phyloP scores from a whole-genome alignment of 2,797 vertebrate genomes.

The Pseudomugil tenellus region DNA sequence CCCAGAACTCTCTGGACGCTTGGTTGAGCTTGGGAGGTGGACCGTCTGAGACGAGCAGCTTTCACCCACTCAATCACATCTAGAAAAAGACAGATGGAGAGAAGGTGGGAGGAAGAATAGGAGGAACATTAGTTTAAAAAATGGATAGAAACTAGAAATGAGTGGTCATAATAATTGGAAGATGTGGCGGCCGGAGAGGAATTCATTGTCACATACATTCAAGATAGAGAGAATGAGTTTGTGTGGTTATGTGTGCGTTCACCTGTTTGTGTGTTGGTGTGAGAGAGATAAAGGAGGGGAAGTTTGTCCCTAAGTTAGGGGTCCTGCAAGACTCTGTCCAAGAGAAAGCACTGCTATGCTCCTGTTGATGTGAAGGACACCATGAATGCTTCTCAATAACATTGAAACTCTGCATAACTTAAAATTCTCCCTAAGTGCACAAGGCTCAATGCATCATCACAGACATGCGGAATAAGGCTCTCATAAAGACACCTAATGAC shows the following conservation, averaged over 20 bases:
- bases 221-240: conserved; percentile 43
- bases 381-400: conserved; percentile 73
- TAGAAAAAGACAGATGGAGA: conserved; percentile 68
- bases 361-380: conserved; percentile 80
- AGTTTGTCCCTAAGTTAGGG: conserved; percentile 44
- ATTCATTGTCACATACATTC: conserved; percentile 65
- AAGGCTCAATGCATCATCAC: conserved; percentile 59
- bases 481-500: conserved; percentile 69
- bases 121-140: conserved; percentile 55
- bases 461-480: conserved; percentile 50
- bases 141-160: conserved; percentile 48
- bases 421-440: conserved; percentile 63
- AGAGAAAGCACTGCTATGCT: conserved; percentile 78
- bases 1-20: conserved; percentile 97
- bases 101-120: conserved; percentile 40
- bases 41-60: conserved; percentile 91
- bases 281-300: conserved; percentile 28
- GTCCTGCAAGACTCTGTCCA: conserved; percentile 64
- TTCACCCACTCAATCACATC: conserved; percentile 97
- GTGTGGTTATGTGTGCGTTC: conserved; percentile 19
- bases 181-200: conserved; percentile 47
- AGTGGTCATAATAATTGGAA: conserved; percentile 48
- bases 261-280: conserved; percentile 18
- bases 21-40: conserved; percentile 97
- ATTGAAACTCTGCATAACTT: conserved; percentile 71